Evolutionary conservation across 2,888 invertebrate genomes (phyloP).

Genomic region (Strigamia maritima): DNA sequence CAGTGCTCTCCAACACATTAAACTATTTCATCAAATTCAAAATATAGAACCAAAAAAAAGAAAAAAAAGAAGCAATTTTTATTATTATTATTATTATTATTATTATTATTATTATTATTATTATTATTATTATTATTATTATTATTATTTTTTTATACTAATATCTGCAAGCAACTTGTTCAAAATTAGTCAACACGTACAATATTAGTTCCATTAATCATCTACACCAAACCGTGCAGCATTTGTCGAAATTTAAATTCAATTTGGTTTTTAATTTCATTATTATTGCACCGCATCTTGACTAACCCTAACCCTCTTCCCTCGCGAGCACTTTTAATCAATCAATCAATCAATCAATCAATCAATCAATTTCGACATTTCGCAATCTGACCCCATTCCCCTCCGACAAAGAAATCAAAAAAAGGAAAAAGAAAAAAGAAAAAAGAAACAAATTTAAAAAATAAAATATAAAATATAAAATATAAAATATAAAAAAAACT

Average conservation of each 20-base stretch:
- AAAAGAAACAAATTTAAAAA: not conserved
- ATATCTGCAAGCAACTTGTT: conserved; percentile 3
- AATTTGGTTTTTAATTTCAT: not conserved
- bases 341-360: no score
- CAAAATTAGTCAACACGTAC: not conserved
- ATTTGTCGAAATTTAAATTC: not conserved
- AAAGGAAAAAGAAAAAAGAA: not conserved
- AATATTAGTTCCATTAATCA: no score
- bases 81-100: no score
- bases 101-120: no score
- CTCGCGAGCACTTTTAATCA: not conserved
- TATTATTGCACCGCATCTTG: not conserved
- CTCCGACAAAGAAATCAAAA: not conserved
- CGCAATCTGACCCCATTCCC: conserved; percentile 17
- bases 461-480: not conserved
- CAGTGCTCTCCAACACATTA: conserved; percentile 16
- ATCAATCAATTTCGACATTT: conserved; percentile 17
- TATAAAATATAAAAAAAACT: not conserved
- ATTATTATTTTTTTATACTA: no score
- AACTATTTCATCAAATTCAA: not conserved
- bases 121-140: no score
- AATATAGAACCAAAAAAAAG: not conserved
- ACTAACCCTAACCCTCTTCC: not conserved
- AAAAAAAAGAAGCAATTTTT: not conserved
- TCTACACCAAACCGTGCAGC: not conserved